Conservation (phyloP, 2,113 vertebrate genomes). For the Empidonax traillii region DNA sequence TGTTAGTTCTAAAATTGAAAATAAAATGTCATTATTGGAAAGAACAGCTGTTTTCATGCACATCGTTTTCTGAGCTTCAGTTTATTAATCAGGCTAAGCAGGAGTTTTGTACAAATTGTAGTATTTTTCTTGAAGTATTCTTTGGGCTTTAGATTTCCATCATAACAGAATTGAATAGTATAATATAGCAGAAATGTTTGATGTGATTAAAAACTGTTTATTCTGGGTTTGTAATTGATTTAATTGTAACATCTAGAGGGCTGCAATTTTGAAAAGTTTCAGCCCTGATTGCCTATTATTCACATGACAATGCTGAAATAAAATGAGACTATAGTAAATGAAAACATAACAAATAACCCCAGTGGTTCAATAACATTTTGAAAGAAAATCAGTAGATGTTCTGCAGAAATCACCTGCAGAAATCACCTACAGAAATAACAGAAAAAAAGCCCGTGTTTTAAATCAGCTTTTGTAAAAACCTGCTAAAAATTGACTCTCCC, state of each 20-base stretch:
- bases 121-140: slow-evolving; percentile 65
- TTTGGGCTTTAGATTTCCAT: slow-evolving; percentile 72
- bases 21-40: slow-evolving; percentile 67
- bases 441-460: slow-evolving; percentile 5
- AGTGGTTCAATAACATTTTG: slow-evolving; percentile 53
- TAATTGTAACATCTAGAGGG: slow-evolving; percentile 76
- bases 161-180: slow-evolving; percentile 66
- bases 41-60: slow-evolving; percentile 68
- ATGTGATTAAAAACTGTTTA: slow-evolving; percentile 76
- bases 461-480: background rate
- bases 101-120: slow-evolving; percentile 47
- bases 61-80: slow-evolving; percentile 63
- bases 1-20: slow-evolving; percentile 69
- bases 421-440: slow-evolving; percentile 35
- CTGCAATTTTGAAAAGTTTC: slow-evolving; percentile 76
- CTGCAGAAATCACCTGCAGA: slow-evolving; percentile 47
- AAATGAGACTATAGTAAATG: slow-evolving; percentile 65
- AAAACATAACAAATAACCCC: slow-evolving; percentile 59
- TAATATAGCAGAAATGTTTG: slow-evolving; percentile 70
- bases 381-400: slow-evolving; percentile 65
- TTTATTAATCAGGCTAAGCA: slow-evolving; percentile 68
- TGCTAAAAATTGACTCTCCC: background rate
- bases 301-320: slow-evolving; percentile 70
- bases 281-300: slow-evolving; percentile 76
- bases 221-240: slow-evolving; percentile 74